Evolutionary conservation across 2,888 invertebrate genomes (phyloP), one percentile per base, ranked within the genome.

Genomic region (Eupelmus urozonus): DNA sequence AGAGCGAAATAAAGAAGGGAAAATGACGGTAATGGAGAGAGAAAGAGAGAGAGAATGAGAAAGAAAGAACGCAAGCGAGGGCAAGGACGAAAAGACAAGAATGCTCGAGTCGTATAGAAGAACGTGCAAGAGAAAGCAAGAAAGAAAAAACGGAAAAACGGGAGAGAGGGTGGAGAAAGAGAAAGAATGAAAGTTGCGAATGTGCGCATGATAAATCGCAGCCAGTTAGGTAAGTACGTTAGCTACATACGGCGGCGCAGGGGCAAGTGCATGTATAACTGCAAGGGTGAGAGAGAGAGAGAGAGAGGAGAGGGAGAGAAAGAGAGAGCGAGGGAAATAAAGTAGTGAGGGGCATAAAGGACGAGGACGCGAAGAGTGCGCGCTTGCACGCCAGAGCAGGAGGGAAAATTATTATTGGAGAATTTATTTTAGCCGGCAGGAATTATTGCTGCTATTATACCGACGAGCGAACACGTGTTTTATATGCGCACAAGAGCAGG

Each of bases 371-470:
- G 9, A 5, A 34, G 34, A 3, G 9, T 34, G 9, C 34, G 9
- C 34, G 34, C 9, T 34, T 34, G 3, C 34, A n/a, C n/a, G n/a
- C n/a, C 62, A 20, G 20, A 63, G 53, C 2, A 16, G n/a, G 20
- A 18, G 29, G 72, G 16, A 73, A 78, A 78, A 88, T 88, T 87
- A 88, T 88, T 86, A 88, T 89, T 86, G 85, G 86, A 86, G 83
- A 87, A 88, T 88, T 88, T 88, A 87, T 88, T 87, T 85, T 82
- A 77, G 82, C 80, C 70, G 63, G 74, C 81, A 85, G 85, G 82
- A 88, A 87, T 87, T 88, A 88, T 87, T 85, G 83, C 85, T 81
- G 82, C 85, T 85, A 87, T 88, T 87, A 87, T 85, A 82, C 83
- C 84, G 81, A 84, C 84, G 83, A 84, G 84, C 77, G 84, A 85